Percentiles rank a stretch among this genome's conserved stretches.
Conservation (phyloP, 2,113 vertebrate species). For the Pagrus major region DNA sequence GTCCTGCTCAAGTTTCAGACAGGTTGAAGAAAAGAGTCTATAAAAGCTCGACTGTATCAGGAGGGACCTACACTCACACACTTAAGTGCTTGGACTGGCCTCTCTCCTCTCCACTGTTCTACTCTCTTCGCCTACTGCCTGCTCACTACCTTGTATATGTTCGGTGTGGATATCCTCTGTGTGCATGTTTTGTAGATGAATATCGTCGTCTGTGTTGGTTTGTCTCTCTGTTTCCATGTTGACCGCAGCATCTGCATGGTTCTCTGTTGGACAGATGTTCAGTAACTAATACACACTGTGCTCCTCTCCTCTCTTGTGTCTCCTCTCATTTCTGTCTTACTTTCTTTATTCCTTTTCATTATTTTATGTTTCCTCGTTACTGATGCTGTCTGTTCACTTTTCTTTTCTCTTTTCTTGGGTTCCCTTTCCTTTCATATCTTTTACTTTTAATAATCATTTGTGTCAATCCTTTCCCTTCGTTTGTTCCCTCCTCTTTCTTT, state of each 20-base stretch:
- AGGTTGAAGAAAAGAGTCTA: not conserved
- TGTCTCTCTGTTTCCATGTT: slow-evolving; percentile 14
- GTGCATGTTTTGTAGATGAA: slow-evolving; percentile 58
- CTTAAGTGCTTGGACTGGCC: slow-evolving; percentile 41
- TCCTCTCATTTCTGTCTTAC: slow-evolving; percentile 79
- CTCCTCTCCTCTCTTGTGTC: slow-evolving; percentile 87
- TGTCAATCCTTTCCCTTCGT: slow-evolving; percentile 44
- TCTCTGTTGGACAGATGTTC: slow-evolving; percentile 60
- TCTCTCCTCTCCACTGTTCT: slow-evolving; percentile 16
- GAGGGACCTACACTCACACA: slow-evolving; percentile 28
- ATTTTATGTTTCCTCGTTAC: slow-evolving; percentile 78
- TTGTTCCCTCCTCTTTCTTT: slow-evolving; percentile 78
- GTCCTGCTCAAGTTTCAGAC: not conserved
- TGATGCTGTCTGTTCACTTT: slow-evolving; percentile 68
- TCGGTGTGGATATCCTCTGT: slow-evolving; percentile 42
- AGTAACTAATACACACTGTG: slow-evolving; percentile 89
- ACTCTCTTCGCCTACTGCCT: slow-evolving; percentile 45
- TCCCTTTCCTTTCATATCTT: slow-evolving; percentile 77
- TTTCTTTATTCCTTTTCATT: slow-evolving; percentile 78
- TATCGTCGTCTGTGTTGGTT: slow-evolving; percentile 21
- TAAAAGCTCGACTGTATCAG: not conserved
- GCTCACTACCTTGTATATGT: slow-evolving; percentile 48
- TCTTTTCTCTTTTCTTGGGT: slow-evolving; percentile 68
- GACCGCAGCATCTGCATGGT: slow-evolving; percentile 48
- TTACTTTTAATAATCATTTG: slow-evolving; percentile 53